Conservation (phyloP, 2,888 invertebrate species). For the Enoplolaimus lenunculus region DNA sequence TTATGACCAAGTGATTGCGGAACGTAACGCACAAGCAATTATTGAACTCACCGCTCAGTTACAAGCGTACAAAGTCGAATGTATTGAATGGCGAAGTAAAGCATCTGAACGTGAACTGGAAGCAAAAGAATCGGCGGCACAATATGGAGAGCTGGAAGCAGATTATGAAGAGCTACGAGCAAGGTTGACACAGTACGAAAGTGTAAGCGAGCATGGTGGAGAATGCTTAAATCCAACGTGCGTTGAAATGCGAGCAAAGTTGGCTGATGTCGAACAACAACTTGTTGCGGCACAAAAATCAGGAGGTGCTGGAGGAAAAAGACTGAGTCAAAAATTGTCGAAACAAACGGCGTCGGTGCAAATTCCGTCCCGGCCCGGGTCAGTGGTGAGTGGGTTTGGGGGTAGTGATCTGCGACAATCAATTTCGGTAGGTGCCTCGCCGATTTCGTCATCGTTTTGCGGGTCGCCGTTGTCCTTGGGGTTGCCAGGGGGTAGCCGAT, state of each 20-base stretch:
- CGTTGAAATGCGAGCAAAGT: neutral
- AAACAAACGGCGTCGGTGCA: too few relatives aligned
- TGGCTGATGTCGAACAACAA: neutral
- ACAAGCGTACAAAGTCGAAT: slow-evolving; percentile 38
- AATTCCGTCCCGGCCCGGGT: too few relatives aligned
- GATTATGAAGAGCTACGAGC: neutral
- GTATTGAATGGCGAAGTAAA: slow-evolving; percentile 37
- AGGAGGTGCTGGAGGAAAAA: too few relatives aligned
- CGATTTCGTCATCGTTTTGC: neutral
- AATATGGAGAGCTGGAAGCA: neutral
- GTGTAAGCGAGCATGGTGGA: too few relatives aligned
- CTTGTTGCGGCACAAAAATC: too few relatives aligned
- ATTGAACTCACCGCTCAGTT: neutral
- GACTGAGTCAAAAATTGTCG: too few relatives aligned
- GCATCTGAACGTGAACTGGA: slow-evolving; percentile 15
- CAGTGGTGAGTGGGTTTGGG: too few relatives aligned
- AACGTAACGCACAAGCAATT: neutral
- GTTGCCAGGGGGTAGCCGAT: too few relatives aligned
- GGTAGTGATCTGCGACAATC: too few relatives aligned
- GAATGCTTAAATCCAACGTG: neutral
- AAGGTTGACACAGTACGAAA: neutral
- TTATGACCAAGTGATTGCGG: neutral
- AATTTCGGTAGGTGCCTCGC: neutral
- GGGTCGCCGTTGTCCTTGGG: neutral
- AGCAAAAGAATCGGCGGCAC: neutral